A percentile compares a stretch with the other conserved stretches of the same genome.
These are phyloP conservation scores for Streblospio benedicti DNA, from an alignment of 1,140 invertebrate genomes.

Conservation along the genomic window DNA sequence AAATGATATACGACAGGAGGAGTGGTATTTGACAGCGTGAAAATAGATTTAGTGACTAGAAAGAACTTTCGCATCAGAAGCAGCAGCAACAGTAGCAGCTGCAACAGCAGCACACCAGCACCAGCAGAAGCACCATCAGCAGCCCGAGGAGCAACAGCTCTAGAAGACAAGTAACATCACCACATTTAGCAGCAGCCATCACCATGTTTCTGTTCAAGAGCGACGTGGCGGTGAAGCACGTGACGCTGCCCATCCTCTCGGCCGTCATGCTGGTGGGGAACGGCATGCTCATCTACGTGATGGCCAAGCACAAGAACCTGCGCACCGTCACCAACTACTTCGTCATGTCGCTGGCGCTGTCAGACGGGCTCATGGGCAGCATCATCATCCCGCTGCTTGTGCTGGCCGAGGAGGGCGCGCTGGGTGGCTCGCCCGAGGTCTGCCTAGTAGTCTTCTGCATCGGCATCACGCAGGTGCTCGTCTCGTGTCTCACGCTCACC, in stretches of 20 bases:
- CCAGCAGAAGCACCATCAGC: too few relatives aligned
- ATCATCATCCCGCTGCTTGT: conserved; percentile 5
- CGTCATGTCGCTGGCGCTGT: conserved; percentile 9
- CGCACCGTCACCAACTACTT: conserved; percentile 9
- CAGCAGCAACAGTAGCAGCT: too few relatives aligned
- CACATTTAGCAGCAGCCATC: too few relatives aligned
- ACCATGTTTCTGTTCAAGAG: too few relatives aligned
- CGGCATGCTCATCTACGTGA: conserved; percentile 7
- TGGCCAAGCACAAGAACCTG: neutral
- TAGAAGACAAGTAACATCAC: too few relatives aligned
- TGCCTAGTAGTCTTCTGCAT: conserved; percentile 9
- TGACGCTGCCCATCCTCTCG: conserved; percentile 1
- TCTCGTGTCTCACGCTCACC: conserved; percentile 7
- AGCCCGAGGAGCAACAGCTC: too few relatives aligned
- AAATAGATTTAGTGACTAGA: too few relatives aligned
- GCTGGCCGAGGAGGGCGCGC: conserved; percentile 8
- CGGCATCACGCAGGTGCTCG: neutral
- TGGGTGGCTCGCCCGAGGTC: neutral
- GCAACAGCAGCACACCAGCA: too few relatives aligned
- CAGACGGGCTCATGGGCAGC: conserved; percentile 5
- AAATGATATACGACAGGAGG: too few relatives aligned
- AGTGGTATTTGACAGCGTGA: too few relatives aligned
- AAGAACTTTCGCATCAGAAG: too few relatives aligned
- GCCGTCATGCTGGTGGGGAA: conserved; percentile 1
- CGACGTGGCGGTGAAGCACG: conserved; percentile 3